These are phyloP conservation scores for Tragelaphus oryx DNA, from an alignment of 2,797 vertebrate genomes.

Conservation along the genomic window DNA sequence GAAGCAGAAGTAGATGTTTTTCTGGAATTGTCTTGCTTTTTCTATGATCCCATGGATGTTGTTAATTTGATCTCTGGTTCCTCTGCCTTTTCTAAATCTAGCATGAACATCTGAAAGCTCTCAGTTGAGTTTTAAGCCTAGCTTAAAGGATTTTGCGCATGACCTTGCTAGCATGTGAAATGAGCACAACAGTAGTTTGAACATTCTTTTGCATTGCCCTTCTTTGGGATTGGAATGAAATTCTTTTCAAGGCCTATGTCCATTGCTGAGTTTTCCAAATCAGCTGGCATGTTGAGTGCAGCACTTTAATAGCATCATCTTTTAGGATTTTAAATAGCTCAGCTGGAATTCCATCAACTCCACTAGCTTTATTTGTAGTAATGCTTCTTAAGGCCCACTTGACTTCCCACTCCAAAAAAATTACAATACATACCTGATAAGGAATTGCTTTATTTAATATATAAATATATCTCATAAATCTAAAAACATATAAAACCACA, in stretches of 20 bases:
- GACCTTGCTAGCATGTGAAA: not conserved
- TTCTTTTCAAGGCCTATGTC: not conserved
- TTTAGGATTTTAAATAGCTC: not conserved
- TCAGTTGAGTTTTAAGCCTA: accelerated
- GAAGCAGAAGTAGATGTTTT: not conserved
- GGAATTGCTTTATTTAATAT: not conserved
- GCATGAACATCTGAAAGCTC: not conserved
- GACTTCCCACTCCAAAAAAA: not conserved
- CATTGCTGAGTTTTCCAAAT: not conserved
- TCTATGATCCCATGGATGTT: not conserved
- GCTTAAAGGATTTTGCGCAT: not conserved
- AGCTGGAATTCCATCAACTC: not conserved
- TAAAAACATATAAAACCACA: not conserved
- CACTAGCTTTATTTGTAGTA: not conserved
- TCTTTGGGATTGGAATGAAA: not conserved
- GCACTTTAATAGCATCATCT: not conserved
- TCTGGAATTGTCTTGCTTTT: not conserved
- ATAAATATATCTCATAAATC: not conserved
- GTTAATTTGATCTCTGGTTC: not conserved
- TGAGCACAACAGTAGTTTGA: not conserved
- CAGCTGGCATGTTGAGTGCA: not conserved
- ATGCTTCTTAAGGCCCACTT: not conserved
- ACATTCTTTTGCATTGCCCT: not conserved
- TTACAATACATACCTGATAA: not conserved
- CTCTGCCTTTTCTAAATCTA: not conserved